Evolutionary conservation across 2,888 invertebrate genomes (phyloP).

Genomic region (Macaria notata): DNA sequence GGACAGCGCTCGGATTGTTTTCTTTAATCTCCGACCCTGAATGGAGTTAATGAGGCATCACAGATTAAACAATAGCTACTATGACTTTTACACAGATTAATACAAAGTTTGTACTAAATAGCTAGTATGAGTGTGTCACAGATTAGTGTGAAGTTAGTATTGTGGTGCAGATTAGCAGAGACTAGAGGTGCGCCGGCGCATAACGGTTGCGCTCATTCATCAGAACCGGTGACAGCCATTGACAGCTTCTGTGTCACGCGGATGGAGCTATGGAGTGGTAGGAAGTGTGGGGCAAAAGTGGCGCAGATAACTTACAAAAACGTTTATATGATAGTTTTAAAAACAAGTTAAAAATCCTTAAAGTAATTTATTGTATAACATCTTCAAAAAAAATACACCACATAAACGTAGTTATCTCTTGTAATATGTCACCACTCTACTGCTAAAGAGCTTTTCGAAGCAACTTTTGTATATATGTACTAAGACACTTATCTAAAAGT

Average conservation of each 20-base stretch:
- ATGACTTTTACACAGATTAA: conserved; percentile 15
- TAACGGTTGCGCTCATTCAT: conserved; percentile 76
- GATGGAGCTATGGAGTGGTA: conserved; percentile 31
- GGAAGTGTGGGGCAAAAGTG: conserved; percentile 10
- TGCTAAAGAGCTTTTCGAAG: no score
- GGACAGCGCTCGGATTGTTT: conserved; percentile 64
- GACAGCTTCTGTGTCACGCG: conserved; percentile 71
- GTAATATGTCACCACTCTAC: no score
- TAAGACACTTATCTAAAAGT: no score
- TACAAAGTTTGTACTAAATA: conserved; percentile 3
- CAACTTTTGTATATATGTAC: no score
- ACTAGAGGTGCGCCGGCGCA: conserved; percentile 43
- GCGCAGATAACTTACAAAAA: no score
- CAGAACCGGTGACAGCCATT: conserved; percentile 77
- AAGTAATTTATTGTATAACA: no score
- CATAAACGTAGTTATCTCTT: no score
- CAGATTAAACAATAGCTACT: conserved; percentile 11
- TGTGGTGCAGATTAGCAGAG: conserved; percentile 1
- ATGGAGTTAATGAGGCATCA: conserved; percentile 67
- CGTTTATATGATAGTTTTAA: no score
- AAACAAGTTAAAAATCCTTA: no score
- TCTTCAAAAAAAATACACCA: no score
- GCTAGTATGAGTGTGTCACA: not conserved
- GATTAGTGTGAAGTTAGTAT: conserved; percentile 10
- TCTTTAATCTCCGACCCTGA: conserved; percentile 69